A percentile compares a stretch with the other conserved stretches of the same genome.
These are phyloP conservation scores for Cephalopachus bancanus DNA, from an alignment of 2,797 vertebrate species.

Conservation along the genomic window DNA sequence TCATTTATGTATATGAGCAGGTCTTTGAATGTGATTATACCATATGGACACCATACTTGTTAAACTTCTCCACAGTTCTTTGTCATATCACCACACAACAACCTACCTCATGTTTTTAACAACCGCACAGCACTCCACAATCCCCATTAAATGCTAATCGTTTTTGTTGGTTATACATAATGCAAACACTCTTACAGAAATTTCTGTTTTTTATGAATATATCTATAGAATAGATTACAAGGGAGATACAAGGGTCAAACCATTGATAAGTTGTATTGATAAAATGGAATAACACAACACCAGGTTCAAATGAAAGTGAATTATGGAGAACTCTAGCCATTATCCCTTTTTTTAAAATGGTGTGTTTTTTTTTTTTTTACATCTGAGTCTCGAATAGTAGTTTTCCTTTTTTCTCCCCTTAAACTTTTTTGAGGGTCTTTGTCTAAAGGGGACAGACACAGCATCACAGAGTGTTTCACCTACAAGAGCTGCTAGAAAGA, in stretches of 20 bases:
- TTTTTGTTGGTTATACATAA: constrained; percentile 15
- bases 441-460: neutral
- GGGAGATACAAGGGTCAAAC: neutral
- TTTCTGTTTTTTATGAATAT: neutral
- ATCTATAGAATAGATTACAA: neutral
- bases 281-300: neutral
- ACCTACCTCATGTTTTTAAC: neutral
- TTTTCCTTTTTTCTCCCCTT: neutral
- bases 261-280: neutral
- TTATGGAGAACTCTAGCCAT: neutral
- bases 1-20: neutral
- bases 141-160: neutral
- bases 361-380: neutral
- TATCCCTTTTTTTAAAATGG: neutral
- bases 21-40: neutral
- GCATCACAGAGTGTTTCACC: neutral
- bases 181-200: neutral
- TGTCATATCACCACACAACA: neutral
- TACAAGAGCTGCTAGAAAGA: neutral
- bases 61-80: neutral
- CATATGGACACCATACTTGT: neutral
- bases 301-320: neutral
- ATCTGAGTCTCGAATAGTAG: neutral
- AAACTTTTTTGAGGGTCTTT: neutral
- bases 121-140: neutral